Conservation (phyloP, 2,797 vertebrate species). For the Hemibagrus guttatus region DNA sequence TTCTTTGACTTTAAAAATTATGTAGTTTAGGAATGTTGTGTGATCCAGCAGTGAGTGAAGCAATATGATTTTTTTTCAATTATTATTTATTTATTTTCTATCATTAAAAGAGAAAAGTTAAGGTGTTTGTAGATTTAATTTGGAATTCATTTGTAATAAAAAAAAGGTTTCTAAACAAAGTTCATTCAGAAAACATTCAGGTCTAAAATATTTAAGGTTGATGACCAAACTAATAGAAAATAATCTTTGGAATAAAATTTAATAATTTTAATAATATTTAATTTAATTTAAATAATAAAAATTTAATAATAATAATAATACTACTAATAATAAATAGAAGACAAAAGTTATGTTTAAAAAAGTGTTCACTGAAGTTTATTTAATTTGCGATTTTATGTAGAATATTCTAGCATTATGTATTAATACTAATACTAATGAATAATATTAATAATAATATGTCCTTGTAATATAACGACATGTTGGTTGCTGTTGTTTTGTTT, state of each 20-base stretch:
- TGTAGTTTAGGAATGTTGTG: background rate
- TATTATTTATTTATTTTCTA: no score
- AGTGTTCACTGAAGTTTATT: background rate
- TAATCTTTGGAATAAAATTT: no score
- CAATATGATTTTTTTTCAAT: background rate
- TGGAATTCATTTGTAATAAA: background rate
- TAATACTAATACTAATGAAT: no score
- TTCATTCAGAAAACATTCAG: background rate
- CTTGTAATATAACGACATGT: background rate
- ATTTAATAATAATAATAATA: background rate
- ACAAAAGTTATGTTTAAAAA: background rate
- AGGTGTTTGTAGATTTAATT: background rate
- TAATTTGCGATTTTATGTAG: background rate
- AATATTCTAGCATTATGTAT: background rate
- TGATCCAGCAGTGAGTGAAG: background rate
- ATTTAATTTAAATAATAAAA: no score
- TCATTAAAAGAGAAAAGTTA: background rate
- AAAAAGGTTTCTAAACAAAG: background rate
- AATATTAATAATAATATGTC: background rate
- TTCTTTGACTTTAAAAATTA: background rate
- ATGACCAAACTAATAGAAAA: background rate
- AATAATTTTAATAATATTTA: no score
- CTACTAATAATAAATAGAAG: no score
- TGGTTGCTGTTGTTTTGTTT: slow-evolving; percentile 8
- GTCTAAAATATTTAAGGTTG: background rate